Percentiles rank a stretch among this genome's conserved stretches.
Evolutionary conservation across 2,888 invertebrate species (phyloP).

Genomic region (Sinotaia quadrata): DNA sequence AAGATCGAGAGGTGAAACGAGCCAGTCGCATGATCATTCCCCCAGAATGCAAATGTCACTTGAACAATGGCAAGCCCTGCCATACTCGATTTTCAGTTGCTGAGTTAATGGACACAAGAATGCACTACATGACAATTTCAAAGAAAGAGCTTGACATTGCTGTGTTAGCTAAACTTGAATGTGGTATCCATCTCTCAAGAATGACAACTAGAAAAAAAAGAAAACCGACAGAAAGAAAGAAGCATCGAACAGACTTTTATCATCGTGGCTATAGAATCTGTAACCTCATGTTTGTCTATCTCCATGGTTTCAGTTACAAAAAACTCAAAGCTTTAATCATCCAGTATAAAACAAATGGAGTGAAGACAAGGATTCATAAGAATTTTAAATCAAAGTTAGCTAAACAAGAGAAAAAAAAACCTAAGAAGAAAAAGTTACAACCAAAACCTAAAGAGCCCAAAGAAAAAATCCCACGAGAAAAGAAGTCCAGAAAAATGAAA

Average conservation of each 20-base stretch:
- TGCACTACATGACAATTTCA: slow-evolving; percentile 10
- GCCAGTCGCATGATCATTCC: slow-evolving; percentile 11
- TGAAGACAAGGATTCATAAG: slow-evolving; percentile 20
- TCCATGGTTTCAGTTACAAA: slow-evolving; percentile 25
- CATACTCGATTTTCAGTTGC: slow-evolving; percentile 15
- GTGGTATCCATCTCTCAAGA: slow-evolving; percentile 18
- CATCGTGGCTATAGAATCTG: slow-evolving; percentile 18
- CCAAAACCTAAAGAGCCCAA: slow-evolving; percentile 1
- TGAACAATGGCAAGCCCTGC: slow-evolving; percentile 19
- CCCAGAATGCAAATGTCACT: slow-evolving; percentile 17
- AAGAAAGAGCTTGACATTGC: slow-evolving; percentile 23
- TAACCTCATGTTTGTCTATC: slow-evolving; percentile 22
- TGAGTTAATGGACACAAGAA: slow-evolving; percentile 14
- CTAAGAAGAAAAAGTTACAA: slow-evolving; percentile 15
- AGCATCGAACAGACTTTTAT: slow-evolving; percentile 25
- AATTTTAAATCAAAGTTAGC: slow-evolving; percentile 14
- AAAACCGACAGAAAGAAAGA: slow-evolving; percentile 17
- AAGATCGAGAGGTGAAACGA: slow-evolving; percentile 1
- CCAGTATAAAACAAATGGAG: slow-evolving; percentile 22
- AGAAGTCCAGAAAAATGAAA: background rate
- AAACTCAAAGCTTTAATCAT: slow-evolving; percentile 18
- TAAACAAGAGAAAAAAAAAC: background rate
- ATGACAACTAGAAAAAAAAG: slow-evolving; percentile 23
- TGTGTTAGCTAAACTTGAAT: slow-evolving; percentile 21
- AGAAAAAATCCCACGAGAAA: background rate